Percentiles rank a stretch among this genome's conserved stretches.
These are phyloP conservation scores for Fragum fragum DNA, from an alignment of 2,888 invertebrate species.

Conservation along the genomic window DNA sequence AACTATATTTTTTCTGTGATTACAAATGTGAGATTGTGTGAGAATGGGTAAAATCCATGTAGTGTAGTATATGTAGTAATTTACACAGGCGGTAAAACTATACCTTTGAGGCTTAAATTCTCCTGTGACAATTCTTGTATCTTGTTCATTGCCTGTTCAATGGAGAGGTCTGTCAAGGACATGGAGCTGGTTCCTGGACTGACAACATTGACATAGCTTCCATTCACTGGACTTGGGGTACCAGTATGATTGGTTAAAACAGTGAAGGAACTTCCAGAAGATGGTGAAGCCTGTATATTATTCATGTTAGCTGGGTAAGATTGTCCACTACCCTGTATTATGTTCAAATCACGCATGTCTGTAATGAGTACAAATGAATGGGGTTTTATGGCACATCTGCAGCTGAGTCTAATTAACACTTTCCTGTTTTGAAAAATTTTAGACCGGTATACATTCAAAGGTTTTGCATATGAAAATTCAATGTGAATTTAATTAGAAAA, in stretches of 20 bases:
- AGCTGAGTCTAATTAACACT: too few relatives aligned
- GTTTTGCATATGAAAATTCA: too few relatives aligned
- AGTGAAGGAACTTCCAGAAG: slow-evolving; percentile 53
- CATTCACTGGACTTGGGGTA: slow-evolving; percentile 15
- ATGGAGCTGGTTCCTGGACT: slow-evolving; percentile 32
- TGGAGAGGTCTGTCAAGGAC: slow-evolving; percentile 77
- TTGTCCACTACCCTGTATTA: neutral
- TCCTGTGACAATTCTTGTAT: slow-evolving; percentile 78
- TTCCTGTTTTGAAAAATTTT: too few relatives aligned
- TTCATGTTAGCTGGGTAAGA: neutral
- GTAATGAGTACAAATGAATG: too few relatives aligned
- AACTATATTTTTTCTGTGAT: too few relatives aligned
- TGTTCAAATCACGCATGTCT: slow-evolving; percentile 5
- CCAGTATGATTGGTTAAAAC: slow-evolving; percentile 57
- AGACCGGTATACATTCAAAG: too few relatives aligned
- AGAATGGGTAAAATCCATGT: too few relatives aligned
- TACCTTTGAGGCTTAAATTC: slow-evolving; percentile 78
- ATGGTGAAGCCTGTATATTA: slow-evolving; percentile 1
- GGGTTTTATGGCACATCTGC: too few relatives aligned
- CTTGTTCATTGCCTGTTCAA: slow-evolving; percentile 77
- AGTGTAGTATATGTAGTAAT: too few relatives aligned
- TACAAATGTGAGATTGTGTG: too few relatives aligned
- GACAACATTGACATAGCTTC: slow-evolving; percentile 15
- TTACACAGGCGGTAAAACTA: too few relatives aligned
- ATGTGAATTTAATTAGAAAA: too few relatives aligned